phyloP scores from a whole-genome alignment of 2,888 invertebrate genomes.

The Netelia fuscicornis region DNA sequence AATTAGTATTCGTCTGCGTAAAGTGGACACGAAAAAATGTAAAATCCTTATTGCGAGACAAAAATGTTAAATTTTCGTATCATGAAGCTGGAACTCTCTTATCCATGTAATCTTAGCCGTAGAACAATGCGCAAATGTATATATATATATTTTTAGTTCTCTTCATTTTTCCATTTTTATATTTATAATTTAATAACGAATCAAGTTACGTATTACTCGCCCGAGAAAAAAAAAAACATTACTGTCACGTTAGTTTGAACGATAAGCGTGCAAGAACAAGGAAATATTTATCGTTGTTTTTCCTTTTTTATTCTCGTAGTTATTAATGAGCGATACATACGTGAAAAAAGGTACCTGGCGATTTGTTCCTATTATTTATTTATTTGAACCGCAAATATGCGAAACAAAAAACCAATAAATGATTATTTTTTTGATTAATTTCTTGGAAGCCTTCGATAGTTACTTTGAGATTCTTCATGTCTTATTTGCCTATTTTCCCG shows the following conservation, averaged over 20 bases:
- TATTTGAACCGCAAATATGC: conserved; percentile 72
- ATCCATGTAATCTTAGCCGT: conserved; percentile 22
- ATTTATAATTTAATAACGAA: conserved; percentile 41
- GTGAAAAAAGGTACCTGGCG: conserved; percentile 72
- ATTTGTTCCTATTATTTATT: conserved; percentile 77
- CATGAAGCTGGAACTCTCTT: conserved; percentile 47
- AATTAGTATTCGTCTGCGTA: too few relatives aligned
- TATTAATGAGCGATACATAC: conserved; percentile 59
- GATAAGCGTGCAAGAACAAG: conserved; percentile 16
- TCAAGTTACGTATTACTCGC: conserved; percentile 13
- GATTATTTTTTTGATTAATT: conserved; percentile 77
- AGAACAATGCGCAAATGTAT: conserved; percentile 13
- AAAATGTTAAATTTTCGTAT: not conserved
- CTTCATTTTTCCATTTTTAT: conserved; percentile 7
- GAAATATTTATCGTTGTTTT: conserved; percentile 58
- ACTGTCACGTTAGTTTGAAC: conserved; percentile 1
- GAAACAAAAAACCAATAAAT: conserved; percentile 73
- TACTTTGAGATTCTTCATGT: conserved; percentile 23
- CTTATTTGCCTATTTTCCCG: conserved; percentile 51
- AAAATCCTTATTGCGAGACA: too few relatives aligned
- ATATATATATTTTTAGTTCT: conserved; percentile 1
- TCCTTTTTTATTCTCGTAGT: not conserved
- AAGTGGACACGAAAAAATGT: too few relatives aligned
- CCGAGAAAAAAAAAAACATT: not conserved
- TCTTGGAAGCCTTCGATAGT: conserved; percentile 9